These are phyloP conservation scores for Setipinna tenuifilis DNA, from an alignment of 2,797 vertebrate genomes.

Conservation along the genomic window DNA sequence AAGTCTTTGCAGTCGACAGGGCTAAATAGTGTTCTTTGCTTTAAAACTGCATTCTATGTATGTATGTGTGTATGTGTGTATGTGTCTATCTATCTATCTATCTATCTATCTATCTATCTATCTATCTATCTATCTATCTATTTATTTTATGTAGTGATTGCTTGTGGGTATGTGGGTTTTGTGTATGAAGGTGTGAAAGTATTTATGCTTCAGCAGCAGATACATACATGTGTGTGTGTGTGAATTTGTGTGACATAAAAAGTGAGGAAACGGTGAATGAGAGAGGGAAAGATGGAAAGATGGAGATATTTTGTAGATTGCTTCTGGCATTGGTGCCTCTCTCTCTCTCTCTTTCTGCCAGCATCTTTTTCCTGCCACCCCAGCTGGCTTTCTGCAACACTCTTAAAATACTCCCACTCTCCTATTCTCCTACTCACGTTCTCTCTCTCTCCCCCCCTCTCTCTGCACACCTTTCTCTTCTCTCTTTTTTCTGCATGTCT, in stretches of 20 bases:
- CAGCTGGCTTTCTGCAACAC: slow-evolving; percentile 69
- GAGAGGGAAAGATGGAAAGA: not conserved
- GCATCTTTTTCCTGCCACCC: not conserved
- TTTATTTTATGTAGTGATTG: too few relatives aligned
- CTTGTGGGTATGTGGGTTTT: not conserved
- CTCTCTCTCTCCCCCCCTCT: slow-evolving; percentile 43
- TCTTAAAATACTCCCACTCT: slow-evolving; percentile 71
- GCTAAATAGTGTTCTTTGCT: not conserved
- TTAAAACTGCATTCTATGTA: not conserved
- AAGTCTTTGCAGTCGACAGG: not conserved
- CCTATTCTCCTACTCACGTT: slow-evolving; percentile 46
- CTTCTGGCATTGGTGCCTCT: not conserved
- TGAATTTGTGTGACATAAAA: not conserved
- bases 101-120: too few relatives aligned
- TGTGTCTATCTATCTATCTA: not conserved
- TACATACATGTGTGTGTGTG: not conserved
- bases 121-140: too few relatives aligned
- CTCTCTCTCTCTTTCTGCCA: slow-evolving; percentile 10
- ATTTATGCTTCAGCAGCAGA: not conserved
- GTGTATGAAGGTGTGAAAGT: not conserved
- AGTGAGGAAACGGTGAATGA: not conserved
- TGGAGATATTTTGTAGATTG: not conserved
- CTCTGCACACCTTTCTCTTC: slow-evolving; percentile 57
- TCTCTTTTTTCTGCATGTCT: not conserved
- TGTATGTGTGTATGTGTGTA: not conserved